Base-by-base conservation (phyloP, 2,113 vertebrate species). In the Pyxicephalus adspersus region DNA sequence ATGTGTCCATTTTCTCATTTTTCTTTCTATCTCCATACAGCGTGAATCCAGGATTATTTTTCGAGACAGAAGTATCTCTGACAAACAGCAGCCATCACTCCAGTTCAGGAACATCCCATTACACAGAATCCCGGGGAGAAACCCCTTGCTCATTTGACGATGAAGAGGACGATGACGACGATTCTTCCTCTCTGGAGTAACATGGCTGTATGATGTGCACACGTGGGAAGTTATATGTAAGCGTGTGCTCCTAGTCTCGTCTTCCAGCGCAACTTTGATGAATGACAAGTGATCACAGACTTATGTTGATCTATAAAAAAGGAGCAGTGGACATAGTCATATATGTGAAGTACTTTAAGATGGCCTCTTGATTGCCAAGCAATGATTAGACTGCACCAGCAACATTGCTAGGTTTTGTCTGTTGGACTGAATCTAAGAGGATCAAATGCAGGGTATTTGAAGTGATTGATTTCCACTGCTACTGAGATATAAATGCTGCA, bases 71-170 rank as follows among this genome's bases (percentile, higher is more conserved):
- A 90, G 90, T 93, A 88, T 90, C 91, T 89, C 91, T 94, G 88
- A 91, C 94, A 79, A 89, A 90, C 0, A 88, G 90, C 73, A 94
- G 93, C 83, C 90, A 89, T 45, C 91, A 92, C 87, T 92, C 91
- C 85, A 94, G 94, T 90, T 91, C 90, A 2, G 89, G 91, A 4
- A 85, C 92, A 0, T 94, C 92, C 8, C 92, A 90, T 84, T 90
- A 90, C 83, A 93, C 92, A 0, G 92, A 94, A 68, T 94, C 94
- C 57, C 91, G 94, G 2, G 94, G 92, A 1, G 94, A 94, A 87
- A 95, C 94, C 0, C 94, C 94, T 23, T 94, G 92, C 77, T 95
- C 94, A 0, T 94, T 95, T 89, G 95, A 94, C 11, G 94, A 96
- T 0, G 93, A 95, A 0, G 95, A 95, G 1, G 93, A 93, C 6